Conservation (phyloP, 2,797 vertebrate genomes). For the Eulemur rubriventer region DNA sequence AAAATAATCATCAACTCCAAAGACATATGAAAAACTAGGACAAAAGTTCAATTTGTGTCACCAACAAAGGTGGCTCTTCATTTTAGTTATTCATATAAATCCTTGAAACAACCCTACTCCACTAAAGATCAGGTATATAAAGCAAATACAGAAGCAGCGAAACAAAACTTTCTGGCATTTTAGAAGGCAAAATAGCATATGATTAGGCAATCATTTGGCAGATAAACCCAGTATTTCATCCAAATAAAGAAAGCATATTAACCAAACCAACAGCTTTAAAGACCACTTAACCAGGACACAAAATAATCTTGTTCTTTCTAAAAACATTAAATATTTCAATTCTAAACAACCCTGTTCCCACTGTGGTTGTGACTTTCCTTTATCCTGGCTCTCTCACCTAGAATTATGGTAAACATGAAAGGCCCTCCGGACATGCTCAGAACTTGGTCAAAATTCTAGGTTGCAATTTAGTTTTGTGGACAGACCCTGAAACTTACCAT, state of each 20-base stretch:
- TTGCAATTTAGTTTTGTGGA: conserved; percentile 47
- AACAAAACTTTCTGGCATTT: conserved; percentile 35
- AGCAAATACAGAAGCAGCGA: conserved; percentile 1
- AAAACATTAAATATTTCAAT: conserved; percentile 47
- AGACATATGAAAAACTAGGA: neutral
- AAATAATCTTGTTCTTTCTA: conserved; percentile 54
- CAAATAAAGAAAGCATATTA: conserved; percentile 61
- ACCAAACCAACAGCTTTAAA: conserved; percentile 61
- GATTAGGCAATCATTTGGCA: conserved; percentile 39
- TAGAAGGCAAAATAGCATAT: conserved; percentile 44
- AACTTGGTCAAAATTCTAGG: conserved; percentile 17
- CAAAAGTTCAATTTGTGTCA: neutral
- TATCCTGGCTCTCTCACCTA: conserved; percentile 44
- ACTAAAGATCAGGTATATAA: neutral
- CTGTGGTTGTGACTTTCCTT: conserved; percentile 48
- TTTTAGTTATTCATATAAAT: conserved; percentile 18
- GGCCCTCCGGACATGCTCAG: neutral
- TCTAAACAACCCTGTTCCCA: conserved; percentile 34
- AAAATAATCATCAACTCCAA: conserved; percentile 10
- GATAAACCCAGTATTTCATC: conserved; percentile 23
- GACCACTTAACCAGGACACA: conserved; percentile 30
- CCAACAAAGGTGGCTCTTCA: neutral
- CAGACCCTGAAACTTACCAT: neutral
- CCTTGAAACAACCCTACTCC: neutral
- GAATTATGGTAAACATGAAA: conserved; percentile 59